Conservation (phyloP, 1,140 invertebrate genomes). For the Brachionus manjavacas region DNA sequence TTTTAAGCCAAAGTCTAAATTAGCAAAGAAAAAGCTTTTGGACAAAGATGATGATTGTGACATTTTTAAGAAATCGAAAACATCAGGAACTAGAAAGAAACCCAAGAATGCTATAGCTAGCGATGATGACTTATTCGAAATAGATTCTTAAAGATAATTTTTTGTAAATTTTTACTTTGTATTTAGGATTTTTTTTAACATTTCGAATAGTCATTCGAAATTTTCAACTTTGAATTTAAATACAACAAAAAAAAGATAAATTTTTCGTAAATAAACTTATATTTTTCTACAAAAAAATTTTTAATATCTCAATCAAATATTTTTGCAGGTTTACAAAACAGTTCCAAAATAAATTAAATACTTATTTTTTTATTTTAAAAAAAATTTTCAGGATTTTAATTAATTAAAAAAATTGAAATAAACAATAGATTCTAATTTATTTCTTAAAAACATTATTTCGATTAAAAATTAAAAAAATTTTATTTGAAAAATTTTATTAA, state of each 20-base stretch:
- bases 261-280: not conserved
- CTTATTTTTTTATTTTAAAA: no score
- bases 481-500: no score
- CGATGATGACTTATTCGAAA: slow-evolving; percentile 28
- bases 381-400: no score
- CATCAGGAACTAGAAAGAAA: not conserved
- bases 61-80: not conserved
- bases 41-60: not conserved
- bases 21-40: slow-evolving; percentile 10
- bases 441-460: no score
- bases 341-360: no score
- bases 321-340: no score
- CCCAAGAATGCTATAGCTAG: not conserved
- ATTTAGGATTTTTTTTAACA: not conserved
- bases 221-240: not conserved
- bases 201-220: not conserved
- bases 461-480: no score
- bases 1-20: slow-evolving; percentile 4
- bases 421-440: no score
- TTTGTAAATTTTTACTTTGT: not conserved
- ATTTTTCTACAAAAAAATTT: not conserved
- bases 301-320: not conserved
- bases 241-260: not conserved
- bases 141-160: not conserved
- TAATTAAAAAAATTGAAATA: no score